These are phyloP conservation scores for Trichomycterus rosablanca DNA, from an alignment of 2,113 vertebrate species.

Conservation along the genomic window DNA sequence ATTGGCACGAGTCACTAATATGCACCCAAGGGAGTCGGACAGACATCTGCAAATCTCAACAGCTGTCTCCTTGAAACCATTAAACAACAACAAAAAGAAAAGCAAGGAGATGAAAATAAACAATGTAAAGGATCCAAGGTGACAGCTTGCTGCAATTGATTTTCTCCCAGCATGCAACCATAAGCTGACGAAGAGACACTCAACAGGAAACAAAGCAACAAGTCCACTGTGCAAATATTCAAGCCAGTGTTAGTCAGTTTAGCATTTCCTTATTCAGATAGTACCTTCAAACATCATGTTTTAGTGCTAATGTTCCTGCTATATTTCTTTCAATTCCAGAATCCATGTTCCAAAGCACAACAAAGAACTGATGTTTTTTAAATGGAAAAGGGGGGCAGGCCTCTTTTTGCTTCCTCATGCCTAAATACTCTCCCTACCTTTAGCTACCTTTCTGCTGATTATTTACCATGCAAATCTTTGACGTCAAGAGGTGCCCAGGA, in stretches of 20 bases:
- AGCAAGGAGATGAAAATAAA: conserved; percentile 1
- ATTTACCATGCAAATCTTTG: no score
- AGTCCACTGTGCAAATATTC: neutral
- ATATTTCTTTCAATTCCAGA: no score
- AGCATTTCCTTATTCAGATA: neutral
- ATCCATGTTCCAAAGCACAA: no score
- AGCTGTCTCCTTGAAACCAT: conserved; percentile 1
- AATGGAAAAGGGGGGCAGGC: no score
- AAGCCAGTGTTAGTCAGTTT: neutral
- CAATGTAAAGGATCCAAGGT: neutral
- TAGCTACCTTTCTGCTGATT: no score
- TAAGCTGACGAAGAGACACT: neutral
- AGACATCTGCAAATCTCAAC: conserved; percentile 1
- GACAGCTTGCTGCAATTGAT: neutral
- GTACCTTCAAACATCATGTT: neutral
- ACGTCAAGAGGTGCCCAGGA: no score
- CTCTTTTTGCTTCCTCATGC: no score
- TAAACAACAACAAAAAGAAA: neutral
- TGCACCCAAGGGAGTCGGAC: neutral
- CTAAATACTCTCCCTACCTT: no score
- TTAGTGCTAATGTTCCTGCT: no score
- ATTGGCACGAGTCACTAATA: neutral
- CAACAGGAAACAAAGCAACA: neutral
- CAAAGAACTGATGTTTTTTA: no score
- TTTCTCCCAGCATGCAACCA: neutral